Evolutionary conservation across 2,113 vertebrate genomes (phyloP).

Genomic region (Cygnus atratus): DNA sequence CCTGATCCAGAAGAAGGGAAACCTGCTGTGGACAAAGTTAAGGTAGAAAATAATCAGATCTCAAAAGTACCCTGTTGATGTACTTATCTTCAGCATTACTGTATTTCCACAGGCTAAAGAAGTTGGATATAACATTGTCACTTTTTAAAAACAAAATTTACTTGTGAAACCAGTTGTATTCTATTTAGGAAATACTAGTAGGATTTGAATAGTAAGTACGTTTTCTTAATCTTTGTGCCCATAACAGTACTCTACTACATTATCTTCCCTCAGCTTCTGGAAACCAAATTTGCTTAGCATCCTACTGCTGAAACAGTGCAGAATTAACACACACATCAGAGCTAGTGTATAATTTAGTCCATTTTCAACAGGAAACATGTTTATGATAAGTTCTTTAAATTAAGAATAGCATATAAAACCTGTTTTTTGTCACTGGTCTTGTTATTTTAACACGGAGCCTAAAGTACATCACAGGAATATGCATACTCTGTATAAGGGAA

Average conservation of each 20-base stretch:
- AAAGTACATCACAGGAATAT: not conserved
- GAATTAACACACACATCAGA: not conserved
- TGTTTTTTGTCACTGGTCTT: not conserved
- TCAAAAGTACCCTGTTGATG: not conserved
- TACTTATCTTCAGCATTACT: not conserved
- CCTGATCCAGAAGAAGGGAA: slow-evolving; percentile 66
- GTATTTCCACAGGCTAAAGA: not conserved
- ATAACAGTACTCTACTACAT: not conserved
- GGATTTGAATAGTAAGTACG: not conserved
- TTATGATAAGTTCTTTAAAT: not conserved
- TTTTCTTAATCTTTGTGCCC: not conserved
- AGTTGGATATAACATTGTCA: not conserved
- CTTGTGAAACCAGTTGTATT: not conserved
- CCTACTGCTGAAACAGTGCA: not conserved
- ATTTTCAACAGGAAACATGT: not conserved
- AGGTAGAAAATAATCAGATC: slow-evolving; percentile 61
- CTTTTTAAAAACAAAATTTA: not conserved
- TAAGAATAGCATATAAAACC: not conserved
- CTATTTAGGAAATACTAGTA: not conserved
- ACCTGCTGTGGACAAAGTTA: slow-evolving; percentile 72
- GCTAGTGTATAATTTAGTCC: not conserved
- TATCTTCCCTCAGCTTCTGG: not conserved
- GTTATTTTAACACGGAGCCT: not conserved
- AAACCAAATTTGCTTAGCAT: not conserved
- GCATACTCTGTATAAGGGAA: not conserved